A percentile compares a stretch with the other conserved stretches of the same genome.
Conservation (phyloP, 2,888 invertebrate genomes). For the Julus scandinavius region DNA sequence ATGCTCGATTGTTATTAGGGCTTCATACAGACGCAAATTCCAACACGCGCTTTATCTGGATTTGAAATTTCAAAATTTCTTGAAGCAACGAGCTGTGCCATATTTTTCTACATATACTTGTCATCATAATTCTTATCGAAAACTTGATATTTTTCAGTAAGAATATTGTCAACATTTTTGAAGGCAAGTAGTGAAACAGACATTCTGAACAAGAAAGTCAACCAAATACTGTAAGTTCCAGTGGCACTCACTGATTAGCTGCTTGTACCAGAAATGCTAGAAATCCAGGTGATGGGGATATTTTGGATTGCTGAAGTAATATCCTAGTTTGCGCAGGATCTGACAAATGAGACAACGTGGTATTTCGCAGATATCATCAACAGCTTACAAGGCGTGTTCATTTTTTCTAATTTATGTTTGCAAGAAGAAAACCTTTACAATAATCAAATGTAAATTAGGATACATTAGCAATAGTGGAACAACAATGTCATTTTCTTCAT, state of each 20-base stretch:
- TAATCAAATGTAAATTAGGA: neutral
- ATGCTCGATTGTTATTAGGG: neutral
- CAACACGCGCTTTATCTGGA: neutral
- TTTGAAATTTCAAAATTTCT: neutral
- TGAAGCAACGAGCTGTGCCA: neutral
- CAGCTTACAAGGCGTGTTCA: neutral
- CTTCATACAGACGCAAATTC: neutral
- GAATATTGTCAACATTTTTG: slow-evolving; percentile 52
- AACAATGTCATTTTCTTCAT: neutral
- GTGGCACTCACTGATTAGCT: neutral
- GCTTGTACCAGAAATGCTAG: neutral
- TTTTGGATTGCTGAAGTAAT: slow-evolving; percentile 6
- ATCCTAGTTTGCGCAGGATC: neutral
- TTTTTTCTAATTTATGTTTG: slow-evolving; percentile 23
- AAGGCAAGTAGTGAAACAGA: slow-evolving; percentile 26
- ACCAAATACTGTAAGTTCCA: slow-evolving; percentile 55
- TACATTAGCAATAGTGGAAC: neutral
- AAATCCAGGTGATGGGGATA: slow-evolving; percentile 1
- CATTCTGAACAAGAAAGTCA: slow-evolving; percentile 55
- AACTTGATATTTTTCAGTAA: slow-evolving; percentile 56
- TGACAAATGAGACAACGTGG: neutral
- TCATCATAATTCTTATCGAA: slow-evolving; percentile 49
- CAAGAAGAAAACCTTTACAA: neutral
- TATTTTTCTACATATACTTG: slow-evolving; percentile 53
- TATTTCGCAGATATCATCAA: neutral